Percentiles rank a stretch among this genome's conserved stretches.
Conservation (phyloP, 30 jellyfish, hydroid and myxozoan genomes). For the Aurelia aurita complex sp. Pacific region DNA sequence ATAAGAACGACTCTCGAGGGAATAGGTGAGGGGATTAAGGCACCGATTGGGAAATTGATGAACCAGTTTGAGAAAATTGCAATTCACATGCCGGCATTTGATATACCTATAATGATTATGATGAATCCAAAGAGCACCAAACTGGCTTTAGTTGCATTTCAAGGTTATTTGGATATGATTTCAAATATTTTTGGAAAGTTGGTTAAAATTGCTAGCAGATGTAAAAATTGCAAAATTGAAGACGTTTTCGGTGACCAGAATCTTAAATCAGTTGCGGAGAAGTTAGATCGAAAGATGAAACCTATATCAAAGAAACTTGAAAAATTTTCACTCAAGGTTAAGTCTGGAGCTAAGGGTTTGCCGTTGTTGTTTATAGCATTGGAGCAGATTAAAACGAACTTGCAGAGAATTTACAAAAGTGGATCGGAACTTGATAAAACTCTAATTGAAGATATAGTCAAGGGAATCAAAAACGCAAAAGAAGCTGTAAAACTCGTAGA, state of each 20-base stretch:
- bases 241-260: constrained; percentile 77
- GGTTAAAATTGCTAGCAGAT: constrained; percentile 43
- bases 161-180: constrained; percentile 56
- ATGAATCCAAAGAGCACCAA: constrained; percentile 44
- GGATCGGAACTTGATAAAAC: constrained; percentile 43
- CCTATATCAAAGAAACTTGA: constrained; percentile 54
- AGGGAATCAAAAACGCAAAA: constrained; percentile 43
- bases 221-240: constrained; percentile 75
- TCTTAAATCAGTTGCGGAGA: constrained; percentile 55
- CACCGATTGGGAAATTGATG: constrained; percentile 86
- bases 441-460: constrained; percentile 39
- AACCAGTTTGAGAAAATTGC: constrained; percentile 58
- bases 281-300: constrained; percentile 55
- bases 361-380: constrained; percentile 51
- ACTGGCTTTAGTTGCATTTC: constrained; percentile 40
- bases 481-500: constrained; percentile 38
- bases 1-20: constrained; percentile 33
- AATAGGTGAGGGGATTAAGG: constrained; percentile 53
- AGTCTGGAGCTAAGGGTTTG: constrained; percentile 52
- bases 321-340: constrained; percentile 10
- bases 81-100: constrained; percentile 60
- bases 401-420: constrained; percentile 70
- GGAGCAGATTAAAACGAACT: constrained; percentile 74
- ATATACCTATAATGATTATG: constrained; percentile 71
- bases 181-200: constrained; percentile 52